phyloP scores from a whole-genome alignment of 1,140 invertebrate species.

The Archivesica marissinica region DNA sequence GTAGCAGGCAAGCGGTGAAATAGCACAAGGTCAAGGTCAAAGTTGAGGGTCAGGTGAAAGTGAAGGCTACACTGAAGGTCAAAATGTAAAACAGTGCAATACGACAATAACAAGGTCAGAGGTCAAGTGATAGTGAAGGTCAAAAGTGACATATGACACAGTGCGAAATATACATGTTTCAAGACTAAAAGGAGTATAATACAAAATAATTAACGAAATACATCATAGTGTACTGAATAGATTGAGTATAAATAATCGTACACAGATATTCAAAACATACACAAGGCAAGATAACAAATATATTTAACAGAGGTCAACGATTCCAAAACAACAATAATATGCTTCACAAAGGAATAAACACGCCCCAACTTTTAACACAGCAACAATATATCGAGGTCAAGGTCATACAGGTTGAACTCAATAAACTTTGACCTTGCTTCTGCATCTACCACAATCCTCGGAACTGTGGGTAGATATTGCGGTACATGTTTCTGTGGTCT shows the following conservation, averaged over 20 bases:
- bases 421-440: constrained; percentile 15
- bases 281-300: too few relatives aligned
- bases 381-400: too few relatives aligned
- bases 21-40: background rate
- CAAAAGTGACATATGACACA: background rate
- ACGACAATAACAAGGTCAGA: background rate
- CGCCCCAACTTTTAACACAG: too few relatives aligned
- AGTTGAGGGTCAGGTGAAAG: background rate
- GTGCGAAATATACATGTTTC: too few relatives aligned
- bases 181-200: too few relatives aligned
- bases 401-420: constrained; percentile 6
- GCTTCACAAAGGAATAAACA: too few relatives aligned
- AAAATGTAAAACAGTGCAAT: background rate
- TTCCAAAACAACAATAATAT: too few relatives aligned
- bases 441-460: constrained; percentile 3
- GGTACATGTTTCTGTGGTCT: background rate
- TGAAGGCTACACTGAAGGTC: background rate
- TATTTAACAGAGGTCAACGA: too few relatives aligned
- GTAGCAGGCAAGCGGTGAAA: background rate
- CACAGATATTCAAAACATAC: too few relatives aligned
- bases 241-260: too few relatives aligned
- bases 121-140: background rate
- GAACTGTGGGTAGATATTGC: constrained; percentile 1
- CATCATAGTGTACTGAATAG: too few relatives aligned
- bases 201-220: too few relatives aligned